Evolutionary conservation across 2,113 vertebrate species (phyloP), one percentile per base, ranked within the genome.

Genomic region (Rousettus leschenaultii): DNA sequence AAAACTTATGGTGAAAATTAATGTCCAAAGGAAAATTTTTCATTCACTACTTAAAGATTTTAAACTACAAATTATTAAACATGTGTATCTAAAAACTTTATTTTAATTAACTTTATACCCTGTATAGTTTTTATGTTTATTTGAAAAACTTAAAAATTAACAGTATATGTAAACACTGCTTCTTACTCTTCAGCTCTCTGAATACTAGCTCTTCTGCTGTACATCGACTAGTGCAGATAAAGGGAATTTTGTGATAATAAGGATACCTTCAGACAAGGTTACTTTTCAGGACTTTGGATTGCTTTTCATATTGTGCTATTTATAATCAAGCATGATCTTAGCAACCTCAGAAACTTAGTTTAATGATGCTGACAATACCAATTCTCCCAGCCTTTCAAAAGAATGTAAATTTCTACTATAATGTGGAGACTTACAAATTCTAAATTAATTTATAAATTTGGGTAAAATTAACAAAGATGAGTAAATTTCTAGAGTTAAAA

Each of bases 21-120:
- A 73, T 38, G 33, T 77, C 14, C 57, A 95, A 73, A 91, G 15
- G 45, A 86, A 92, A 83, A 57, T 77, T 93, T 83, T 90, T 96
- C 2, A 92, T 45, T 95, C 43, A 71, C 45, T 55, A 86, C 45
- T 48, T 51, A 51, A 86, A 35, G 5, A 86, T 68, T 92, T 86
- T 13, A 93, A 97, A 82, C 63, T 79, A n/a, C 13, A 59, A 89
- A 74, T 48, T 90, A 74, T 33, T 80, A 55, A 78, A 38, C 35
- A 40, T 48, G 10, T 82, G 10, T 91, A 12, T 28, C 24, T 86
- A 77, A 63, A 59, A 89, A 68, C 0, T n/a, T 82, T 40, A 40
- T 40, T 40, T 40, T 61, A 57, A 71, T 86, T 68, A 40, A 43
- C 79, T 88, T 90, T 63, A 78, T 28, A 21, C 14, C n/a, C 33